These are phyloP conservation scores for Phyllostomus discolor DNA, from an alignment of 2,113 vertebrate genomes.

Conservation along the genomic window DNA sequence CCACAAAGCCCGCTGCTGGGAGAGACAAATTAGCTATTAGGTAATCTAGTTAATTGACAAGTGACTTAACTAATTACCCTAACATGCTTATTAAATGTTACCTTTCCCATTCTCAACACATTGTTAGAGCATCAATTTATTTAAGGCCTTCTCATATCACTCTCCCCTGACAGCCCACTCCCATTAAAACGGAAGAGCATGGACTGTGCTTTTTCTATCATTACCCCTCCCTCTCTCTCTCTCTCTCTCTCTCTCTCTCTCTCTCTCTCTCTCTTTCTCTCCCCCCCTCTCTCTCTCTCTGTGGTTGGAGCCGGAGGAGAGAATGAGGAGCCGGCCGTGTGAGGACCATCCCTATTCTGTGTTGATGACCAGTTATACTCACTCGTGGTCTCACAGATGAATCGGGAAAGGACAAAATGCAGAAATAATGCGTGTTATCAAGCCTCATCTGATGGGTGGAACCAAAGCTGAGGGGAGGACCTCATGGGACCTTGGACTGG, in stretches of 20 bases:
- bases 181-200: neutral
- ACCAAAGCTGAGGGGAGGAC: neutral
- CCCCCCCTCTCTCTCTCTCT: neutral
- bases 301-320: neutral
- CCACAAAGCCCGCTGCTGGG: constrained; percentile 49
- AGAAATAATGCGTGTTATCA: neutral
- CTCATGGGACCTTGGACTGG: neutral
- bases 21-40: constrained; percentile 66
- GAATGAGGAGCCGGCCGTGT: neutral
- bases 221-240: neutral
- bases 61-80: constrained; percentile 70
- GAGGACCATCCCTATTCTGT: neutral
- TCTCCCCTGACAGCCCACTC: neutral
- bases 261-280: neutral
- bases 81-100: constrained; percentile 70
- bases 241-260: too few relatives aligned
- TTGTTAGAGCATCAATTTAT: constrained; percentile 36
- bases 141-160: neutral
- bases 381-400: neutral
- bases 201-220: neutral
- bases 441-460: neutral
- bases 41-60: constrained; percentile 70
- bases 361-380: neutral
- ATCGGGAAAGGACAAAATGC: neutral
- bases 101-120: constrained; percentile 46